These are phyloP conservation scores for Bombus balteatus DNA, from an alignment of 1,140 invertebrate genomes.

Conservation along the genomic window DNA sequence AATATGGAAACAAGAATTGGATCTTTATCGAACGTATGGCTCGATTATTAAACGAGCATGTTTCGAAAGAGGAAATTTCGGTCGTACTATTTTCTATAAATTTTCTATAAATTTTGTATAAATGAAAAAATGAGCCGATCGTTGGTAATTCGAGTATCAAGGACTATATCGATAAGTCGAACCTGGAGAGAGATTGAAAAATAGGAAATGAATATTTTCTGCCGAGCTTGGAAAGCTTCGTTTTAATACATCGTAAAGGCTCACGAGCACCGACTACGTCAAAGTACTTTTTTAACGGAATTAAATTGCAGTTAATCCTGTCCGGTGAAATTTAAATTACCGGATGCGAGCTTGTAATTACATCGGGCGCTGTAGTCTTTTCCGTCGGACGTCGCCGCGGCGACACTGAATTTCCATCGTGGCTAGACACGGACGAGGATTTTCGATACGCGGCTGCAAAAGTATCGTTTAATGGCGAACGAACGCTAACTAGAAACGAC, in stretches of 20 bases:
- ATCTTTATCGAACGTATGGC: neutral
- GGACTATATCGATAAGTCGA: neutral
- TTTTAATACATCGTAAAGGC: neutral
- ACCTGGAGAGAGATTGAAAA: neutral
- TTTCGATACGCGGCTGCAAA: neutral
- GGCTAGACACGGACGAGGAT: neutral
- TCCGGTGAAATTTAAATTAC: constrained; percentile 14
- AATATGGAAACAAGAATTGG: neutral
- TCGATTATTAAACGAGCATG: too few relatives aligned
- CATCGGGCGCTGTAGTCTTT: neutral
- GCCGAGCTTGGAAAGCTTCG: neutral
- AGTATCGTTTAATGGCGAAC: neutral
- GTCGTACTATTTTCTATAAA: neutral
- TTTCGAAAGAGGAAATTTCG: neutral
- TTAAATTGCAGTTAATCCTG: constrained; percentile 1
- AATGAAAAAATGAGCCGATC: too few relatives aligned
- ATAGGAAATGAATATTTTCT: neutral
- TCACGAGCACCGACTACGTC: neutral
- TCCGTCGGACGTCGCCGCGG: neutral
- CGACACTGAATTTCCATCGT: neutral
- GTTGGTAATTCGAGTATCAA: neutral
- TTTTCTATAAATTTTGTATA: neutral
- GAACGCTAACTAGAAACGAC: neutral
- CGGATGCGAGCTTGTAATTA: constrained; percentile 12
- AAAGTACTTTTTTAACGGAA: neutral